These are phyloP conservation scores for Chrysochloris asiatica DNA, from an alignment of 2,113 vertebrate species.

Conservation along the genomic window DNA sequence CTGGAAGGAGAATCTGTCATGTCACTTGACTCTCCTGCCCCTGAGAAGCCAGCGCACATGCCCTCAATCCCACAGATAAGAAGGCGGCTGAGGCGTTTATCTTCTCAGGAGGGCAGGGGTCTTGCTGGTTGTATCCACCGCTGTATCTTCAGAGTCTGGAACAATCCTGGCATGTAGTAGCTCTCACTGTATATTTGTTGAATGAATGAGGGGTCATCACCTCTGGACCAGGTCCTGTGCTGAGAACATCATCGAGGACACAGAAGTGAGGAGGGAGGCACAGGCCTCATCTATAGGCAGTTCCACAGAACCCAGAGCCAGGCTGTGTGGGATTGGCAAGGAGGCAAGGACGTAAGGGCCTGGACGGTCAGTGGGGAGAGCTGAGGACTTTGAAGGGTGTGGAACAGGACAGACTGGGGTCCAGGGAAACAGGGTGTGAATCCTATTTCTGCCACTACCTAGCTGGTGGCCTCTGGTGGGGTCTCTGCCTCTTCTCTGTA, in stretches of 20 bases:
- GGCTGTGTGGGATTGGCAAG: background rate
- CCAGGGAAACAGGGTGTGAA: background rate
- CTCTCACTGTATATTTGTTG: background rate
- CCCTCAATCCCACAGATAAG: background rate
- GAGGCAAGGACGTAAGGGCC: background rate
- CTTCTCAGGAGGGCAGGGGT: background rate
- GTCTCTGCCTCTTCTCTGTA: background rate
- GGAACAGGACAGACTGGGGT: background rate
- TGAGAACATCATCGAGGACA: background rate
- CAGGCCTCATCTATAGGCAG: background rate
- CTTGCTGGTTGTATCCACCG: background rate
- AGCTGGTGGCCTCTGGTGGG: background rate
- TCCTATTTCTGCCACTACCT: background rate
- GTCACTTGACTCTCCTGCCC: background rate
- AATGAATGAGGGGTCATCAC: background rate
- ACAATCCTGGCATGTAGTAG: background rate
- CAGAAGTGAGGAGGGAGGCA: background rate
- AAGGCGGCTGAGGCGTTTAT: background rate
- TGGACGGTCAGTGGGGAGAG: background rate
- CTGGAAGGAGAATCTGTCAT: background rate
- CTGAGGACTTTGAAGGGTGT: background rate
- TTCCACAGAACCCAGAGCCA: background rate
- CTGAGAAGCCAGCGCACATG: background rate
- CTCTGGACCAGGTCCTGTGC: background rate
- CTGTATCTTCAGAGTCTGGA: background rate